Evolutionary conservation across 2,113 vertebrate genomes (phyloP).

Genomic region (Daubentonia madagascariensis): DNA sequence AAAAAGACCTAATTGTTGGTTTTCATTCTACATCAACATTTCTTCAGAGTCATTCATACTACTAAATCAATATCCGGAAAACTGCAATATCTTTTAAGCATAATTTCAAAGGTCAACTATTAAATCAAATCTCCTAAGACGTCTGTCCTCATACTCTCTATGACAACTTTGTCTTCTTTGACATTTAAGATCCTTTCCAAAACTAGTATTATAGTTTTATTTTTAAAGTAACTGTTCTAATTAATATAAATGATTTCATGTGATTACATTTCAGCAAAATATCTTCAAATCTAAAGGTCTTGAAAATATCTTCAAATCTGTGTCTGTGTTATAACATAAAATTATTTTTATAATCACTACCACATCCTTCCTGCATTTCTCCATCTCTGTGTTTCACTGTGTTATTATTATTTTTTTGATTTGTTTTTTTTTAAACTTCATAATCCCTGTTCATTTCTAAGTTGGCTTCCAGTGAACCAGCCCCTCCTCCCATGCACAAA

Average conservation of each 20-base stretch:
- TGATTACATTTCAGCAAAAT: conserved; percentile 63
- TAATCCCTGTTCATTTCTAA: conserved; percentile 79
- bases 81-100: neutral
- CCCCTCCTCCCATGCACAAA: conserved; percentile 69
- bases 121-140: neutral
- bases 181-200: conserved; percentile 73
- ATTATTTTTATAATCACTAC: conserved; percentile 49
- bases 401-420: conserved; percentile 52
- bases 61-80: neutral
- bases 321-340: neutral
- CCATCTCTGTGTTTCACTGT: conserved; percentile 9
- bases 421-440: conserved; percentile 65
- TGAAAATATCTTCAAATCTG: conserved; percentile 61
- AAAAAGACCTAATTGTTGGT: neutral
- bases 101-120: neutral
- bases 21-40: neutral
- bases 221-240: conserved; percentile 71
- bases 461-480: conserved; percentile 81
- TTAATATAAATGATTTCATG: conserved; percentile 75
- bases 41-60: neutral
- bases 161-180: conserved; percentile 70
- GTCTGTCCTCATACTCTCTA: conserved; percentile 35
- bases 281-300: conserved; percentile 48
- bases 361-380: neutral
- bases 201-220: conserved; percentile 57